phyloP scores from a whole-genome alignment of 2,888 invertebrate genomes.

The Melolontha melolontha region DNA sequence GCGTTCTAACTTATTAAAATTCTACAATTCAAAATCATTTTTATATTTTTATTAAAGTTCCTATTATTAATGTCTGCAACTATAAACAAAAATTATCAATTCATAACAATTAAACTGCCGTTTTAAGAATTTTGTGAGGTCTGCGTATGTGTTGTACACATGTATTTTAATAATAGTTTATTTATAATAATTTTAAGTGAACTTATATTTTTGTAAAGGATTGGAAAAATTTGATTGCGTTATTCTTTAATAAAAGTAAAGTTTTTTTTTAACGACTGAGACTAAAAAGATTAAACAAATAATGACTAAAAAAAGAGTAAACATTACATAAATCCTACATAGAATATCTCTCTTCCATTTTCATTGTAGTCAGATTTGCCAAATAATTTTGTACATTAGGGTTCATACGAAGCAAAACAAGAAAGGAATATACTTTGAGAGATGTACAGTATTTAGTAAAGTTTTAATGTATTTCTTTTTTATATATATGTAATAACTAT shows the following conservation, averaged over 20 bases:
- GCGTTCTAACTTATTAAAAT: too few species aligned
- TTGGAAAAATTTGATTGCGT: slow-evolving; percentile 24
- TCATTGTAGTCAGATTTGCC: slow-evolving; percentile 35
- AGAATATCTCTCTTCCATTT: slow-evolving; percentile 13
- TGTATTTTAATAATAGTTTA: slow-evolving; percentile 32
- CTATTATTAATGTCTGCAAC: too few species aligned
- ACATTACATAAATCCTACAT: neutral
- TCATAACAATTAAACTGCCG: too few species aligned
- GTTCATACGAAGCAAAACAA: slow-evolving; percentile 2
- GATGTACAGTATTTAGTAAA: slow-evolving; percentile 48
- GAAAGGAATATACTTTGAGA: slow-evolving; percentile 13
- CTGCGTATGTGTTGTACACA: slow-evolving; percentile 18
- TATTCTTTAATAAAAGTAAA: neutral
- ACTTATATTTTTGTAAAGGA: slow-evolving; percentile 33
- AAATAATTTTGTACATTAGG: slow-evolving; percentile 26
- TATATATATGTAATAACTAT: neutral
- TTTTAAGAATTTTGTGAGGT: too few species aligned
- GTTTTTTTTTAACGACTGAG: neutral
- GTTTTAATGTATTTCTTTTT: slow-evolving; percentile 20
- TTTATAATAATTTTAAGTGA: slow-evolving; percentile 37
- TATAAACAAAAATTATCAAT: too few species aligned
- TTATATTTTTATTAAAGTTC: too few species aligned
- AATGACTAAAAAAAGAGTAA: slow-evolving; percentile 1
- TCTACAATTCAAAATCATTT: too few species aligned
- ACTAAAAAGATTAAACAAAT: neutral